Evolutionary conservation across 2,113 vertebrate species (phyloP).

Genomic region (Diphyllodes magnificus): DNA sequence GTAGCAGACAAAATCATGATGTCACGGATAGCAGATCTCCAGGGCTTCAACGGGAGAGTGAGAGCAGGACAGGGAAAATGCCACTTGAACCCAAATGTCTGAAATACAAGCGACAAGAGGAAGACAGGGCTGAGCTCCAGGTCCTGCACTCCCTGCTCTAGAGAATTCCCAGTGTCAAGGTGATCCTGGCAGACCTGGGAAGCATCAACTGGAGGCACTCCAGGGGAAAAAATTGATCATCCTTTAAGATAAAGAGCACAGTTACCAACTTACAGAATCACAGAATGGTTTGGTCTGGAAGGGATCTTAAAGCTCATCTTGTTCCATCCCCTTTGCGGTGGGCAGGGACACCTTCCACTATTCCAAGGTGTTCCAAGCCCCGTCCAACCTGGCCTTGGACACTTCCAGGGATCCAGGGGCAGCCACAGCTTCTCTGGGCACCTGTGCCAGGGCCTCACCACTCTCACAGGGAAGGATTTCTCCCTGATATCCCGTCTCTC

Average conservation of each 20-base stretch:
- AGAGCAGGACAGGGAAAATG: neutral
- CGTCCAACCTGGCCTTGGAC: rapidly evolving
- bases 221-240: neutral
- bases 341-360: neutral
- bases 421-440: neutral
- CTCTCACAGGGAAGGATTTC: neutral
- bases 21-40: neutral
- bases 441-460: rapidly evolving
- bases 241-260: neutral
- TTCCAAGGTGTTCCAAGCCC: rapidly evolving
- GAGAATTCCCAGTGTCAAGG: neutral
- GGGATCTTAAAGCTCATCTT: neutral
- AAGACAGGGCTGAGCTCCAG: neutral
- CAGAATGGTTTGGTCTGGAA: neutral
- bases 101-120: neutral
- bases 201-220: neutral
- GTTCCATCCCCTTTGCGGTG: neutral
- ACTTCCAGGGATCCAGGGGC: neutral
- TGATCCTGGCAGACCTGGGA: neutral
- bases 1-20: conserved; percentile 36
- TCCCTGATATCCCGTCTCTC: neutral
- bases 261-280: neutral
- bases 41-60: neutral
- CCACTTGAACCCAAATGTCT: neutral
- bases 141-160: neutral